A percentile compares a stretch with the other conserved stretches of the same genome.
These are phyloP conservation scores for Malurus melanocephalus DNA, from an alignment of 2,113 vertebrate genomes.

Conservation along the genomic window DNA sequence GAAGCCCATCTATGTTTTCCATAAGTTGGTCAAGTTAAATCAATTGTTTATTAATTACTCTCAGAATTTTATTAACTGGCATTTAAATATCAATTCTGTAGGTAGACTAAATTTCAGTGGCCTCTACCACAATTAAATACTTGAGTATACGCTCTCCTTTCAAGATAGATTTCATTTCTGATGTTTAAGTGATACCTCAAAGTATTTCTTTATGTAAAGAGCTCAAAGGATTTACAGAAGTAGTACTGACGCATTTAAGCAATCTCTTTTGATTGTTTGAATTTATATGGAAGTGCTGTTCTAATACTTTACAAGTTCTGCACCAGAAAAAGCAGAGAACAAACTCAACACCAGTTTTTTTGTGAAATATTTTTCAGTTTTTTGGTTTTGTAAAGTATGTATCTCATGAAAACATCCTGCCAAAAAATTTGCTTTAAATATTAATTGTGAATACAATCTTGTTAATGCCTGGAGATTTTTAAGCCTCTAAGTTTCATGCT, in stretches of 20 bases:
- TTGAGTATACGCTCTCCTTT: not conserved
- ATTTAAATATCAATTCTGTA: not conserved
- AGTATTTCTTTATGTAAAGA: not conserved
- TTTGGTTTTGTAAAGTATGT: not conserved
- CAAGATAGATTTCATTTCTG: not conserved
- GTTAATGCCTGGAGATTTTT: not conserved
- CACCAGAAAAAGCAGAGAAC: not conserved
- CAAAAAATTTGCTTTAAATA: not conserved
- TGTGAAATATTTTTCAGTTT: not conserved
- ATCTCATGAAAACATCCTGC: not conserved
- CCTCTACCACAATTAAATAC: not conserved
- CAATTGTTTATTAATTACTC: not conserved
- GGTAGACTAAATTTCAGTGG: not conserved
- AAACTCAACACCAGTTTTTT: not conserved
- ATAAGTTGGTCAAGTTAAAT: not conserved
- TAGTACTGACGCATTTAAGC: not conserved
- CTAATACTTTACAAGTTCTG: not conserved
- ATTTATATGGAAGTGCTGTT: not conserved
- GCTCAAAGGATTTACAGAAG: not conserved
- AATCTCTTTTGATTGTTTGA: not conserved
- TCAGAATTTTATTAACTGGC: not conserved
- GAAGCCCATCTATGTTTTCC: not conserved
- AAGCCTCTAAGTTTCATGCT: not conserved
- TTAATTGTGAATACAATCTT: not conserved
- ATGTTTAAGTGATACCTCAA: not conserved